Conservation (phyloP, 2,888 invertebrate species). For the Hemicrepidius hirtus region DNA sequence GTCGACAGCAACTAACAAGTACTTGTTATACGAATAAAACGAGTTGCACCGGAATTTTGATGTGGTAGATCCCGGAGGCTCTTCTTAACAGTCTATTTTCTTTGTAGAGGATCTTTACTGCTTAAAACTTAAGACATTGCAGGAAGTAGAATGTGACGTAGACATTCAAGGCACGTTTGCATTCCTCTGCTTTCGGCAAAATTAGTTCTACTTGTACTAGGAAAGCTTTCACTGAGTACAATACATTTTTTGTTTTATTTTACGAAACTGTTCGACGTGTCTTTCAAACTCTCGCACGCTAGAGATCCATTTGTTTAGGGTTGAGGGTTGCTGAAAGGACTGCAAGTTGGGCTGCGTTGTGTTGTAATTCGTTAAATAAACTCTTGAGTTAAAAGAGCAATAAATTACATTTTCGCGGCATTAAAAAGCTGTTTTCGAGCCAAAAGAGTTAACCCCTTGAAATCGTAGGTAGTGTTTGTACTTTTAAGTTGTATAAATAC, state of each 20-base stretch:
- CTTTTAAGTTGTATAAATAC: constrained; percentile 39
- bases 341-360: not conserved
- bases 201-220: constrained; percentile 25
- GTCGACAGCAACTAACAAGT: constrained; percentile 6
- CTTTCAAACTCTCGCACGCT: not conserved
- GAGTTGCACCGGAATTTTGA: constrained; percentile 26
- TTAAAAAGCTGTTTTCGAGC: constrained; percentile 18
- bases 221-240: not conserved
- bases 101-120: constrained; percentile 13
- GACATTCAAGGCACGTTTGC: constrained; percentile 34
- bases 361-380: constrained; percentile 12
- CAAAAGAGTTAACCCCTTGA: constrained; percentile 22
- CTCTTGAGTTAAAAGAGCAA: constrained; percentile 6
- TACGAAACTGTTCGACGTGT: constrained; percentile 11
- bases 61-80: constrained; percentile 14
- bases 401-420: constrained; percentile 20
- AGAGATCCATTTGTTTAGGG: not conserved
- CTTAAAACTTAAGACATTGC: constrained; percentile 34
- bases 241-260: constrained; percentile 11
- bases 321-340: not conserved
- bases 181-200: constrained; percentile 35
- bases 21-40: constrained; percentile 11
- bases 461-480: constrained; percentile 37
- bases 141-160: constrained; percentile 23
- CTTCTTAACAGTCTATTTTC: constrained; percentile 20